These are phyloP conservation scores for Ia io DNA, from an alignment of 2,113 vertebrate genomes.

Conservation along the genomic window DNA sequence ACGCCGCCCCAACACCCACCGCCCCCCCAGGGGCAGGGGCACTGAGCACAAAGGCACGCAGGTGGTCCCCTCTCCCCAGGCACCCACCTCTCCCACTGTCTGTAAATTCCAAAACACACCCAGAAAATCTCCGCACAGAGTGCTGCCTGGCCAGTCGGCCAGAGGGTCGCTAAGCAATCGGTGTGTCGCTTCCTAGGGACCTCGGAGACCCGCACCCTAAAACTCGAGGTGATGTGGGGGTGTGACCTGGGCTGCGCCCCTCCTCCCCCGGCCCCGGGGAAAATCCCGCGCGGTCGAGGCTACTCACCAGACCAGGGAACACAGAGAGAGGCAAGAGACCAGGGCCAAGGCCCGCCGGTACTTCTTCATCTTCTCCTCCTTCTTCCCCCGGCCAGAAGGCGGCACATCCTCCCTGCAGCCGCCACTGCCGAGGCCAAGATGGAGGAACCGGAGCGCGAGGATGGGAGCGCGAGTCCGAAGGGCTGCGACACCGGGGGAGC, in stretches of 20 bases:
- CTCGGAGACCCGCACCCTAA: neutral
- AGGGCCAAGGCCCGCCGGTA: slow-evolving; percentile 78
- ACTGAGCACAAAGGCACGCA: neutral
- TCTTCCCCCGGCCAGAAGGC: slow-evolving; percentile 72
- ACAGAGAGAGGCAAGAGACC: slow-evolving; percentile 80
- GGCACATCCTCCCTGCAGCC: slow-evolving; percentile 81
- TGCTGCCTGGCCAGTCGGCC: neutral
- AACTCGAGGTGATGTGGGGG: neutral
- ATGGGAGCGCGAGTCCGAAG: neutral
- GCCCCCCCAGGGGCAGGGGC: neutral
- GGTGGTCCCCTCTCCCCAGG: neutral
- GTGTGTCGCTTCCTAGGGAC: neutral
- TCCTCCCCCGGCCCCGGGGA: neutral
- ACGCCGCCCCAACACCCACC: neutral
- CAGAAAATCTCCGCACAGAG: rapidly evolving
- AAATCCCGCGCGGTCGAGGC: neutral
- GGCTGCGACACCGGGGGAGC: neutral
- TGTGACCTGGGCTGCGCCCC: slow-evolving; percentile 29
- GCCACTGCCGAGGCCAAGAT: slow-evolving; percentile 64
- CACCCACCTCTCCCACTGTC: neutral
- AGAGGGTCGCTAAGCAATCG: no score
- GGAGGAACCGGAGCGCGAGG: slow-evolving; percentile 55
- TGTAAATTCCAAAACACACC: neutral
- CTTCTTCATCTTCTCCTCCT: slow-evolving; percentile 82
- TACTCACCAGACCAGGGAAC: slow-evolving; percentile 81